Conservation (phyloP, 2,113 vertebrate species). For the Platanista minor region DNA sequence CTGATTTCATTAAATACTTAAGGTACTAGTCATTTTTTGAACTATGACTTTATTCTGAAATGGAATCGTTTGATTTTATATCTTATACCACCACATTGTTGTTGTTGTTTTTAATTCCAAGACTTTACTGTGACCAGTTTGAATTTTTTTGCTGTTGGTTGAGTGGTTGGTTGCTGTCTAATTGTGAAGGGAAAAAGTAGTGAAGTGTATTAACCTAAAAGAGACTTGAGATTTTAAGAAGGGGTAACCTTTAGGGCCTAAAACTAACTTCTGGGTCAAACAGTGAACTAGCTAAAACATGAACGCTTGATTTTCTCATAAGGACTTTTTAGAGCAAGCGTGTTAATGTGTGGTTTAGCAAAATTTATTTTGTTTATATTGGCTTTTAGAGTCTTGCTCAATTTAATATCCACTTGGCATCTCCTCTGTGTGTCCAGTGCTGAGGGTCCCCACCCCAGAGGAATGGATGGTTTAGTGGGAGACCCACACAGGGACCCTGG, state of each 20-base stretch:
- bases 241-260: neutral
- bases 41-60: conserved; percentile 1
- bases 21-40: neutral
- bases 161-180: neutral
- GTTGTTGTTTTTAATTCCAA: neutral
- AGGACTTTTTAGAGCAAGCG: neutral
- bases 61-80: conserved; percentile 23
- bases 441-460: neutral
- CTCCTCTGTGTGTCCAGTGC: neutral
- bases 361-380: neutral
- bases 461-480: neutral
- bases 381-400: neutral
- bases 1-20: neutral
- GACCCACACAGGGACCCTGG: neutral
- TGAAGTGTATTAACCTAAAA: neutral
- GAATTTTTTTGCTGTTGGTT: neutral
- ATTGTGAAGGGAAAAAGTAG: neutral
- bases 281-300: neutral
- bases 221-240: neutral
- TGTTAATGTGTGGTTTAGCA: neutral
- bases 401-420: neutral
- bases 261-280: neutral
- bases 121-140: neutral
- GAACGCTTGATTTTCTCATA: neutral
- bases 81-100: neutral